These are phyloP conservation scores for Petromus typicus DNA, from an alignment of 2,113 vertebrate species.

Conservation along the genomic window DNA sequence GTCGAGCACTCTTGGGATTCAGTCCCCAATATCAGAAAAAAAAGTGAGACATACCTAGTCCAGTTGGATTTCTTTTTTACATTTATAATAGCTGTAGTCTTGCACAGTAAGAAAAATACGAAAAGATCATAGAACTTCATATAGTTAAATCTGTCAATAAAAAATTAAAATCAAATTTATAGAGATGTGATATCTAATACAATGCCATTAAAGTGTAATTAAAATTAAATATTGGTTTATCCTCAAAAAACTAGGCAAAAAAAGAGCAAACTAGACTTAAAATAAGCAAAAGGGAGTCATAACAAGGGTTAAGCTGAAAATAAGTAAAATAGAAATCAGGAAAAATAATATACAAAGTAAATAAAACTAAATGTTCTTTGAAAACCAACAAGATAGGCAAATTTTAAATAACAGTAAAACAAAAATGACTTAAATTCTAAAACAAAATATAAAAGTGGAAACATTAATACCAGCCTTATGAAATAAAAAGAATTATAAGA, in stretches of 20 bases:
- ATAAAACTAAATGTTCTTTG: background rate
- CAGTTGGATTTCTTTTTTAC: constrained; percentile 18
- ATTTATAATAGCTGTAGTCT: background rate
- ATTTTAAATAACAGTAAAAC: constrained; percentile 1
- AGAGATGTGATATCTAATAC: background rate
- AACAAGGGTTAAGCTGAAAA: background rate
- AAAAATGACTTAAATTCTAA: background rate
- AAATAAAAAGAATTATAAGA: background rate
- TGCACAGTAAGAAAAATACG: background rate
- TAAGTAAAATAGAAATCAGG: background rate
- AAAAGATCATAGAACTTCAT: background rate
- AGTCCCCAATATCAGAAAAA: background rate
- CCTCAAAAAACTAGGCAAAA: background rate
- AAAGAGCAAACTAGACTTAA: background rate
- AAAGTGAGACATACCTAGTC: background rate
- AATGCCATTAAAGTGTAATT: background rate
- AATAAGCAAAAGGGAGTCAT: background rate
- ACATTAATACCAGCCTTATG: background rate
- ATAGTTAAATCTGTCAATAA: background rate
- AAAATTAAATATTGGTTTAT: background rate
- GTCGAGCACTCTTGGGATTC: background rate
- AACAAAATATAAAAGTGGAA: background rate
- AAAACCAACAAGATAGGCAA: background rate
- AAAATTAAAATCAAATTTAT: background rate
- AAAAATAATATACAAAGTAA: constrained; percentile 1